Evolutionary conservation across 2,113 vertebrate genomes (phyloP).

Genomic region (Tetraodon nigroviridis): DNA sequence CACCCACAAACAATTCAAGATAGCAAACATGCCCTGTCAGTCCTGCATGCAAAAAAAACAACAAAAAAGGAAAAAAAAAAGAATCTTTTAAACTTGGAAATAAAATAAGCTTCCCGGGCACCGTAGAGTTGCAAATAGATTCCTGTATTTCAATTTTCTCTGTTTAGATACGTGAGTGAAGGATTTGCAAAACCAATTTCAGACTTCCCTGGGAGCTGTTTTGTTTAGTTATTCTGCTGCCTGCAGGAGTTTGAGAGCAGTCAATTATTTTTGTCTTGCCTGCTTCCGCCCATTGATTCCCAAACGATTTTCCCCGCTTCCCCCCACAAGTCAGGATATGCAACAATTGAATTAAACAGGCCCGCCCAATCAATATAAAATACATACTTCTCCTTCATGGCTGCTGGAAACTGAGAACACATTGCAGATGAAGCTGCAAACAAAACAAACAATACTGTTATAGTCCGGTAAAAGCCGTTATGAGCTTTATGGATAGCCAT

Average conservation of each 20-base stretch:
- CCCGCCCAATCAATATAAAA: conserved; percentile 66
- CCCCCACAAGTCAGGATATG: conserved; percentile 70
- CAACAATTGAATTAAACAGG: conserved; percentile 75
- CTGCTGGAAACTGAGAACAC: conserved; percentile 58
- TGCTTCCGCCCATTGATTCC: conserved; percentile 76
- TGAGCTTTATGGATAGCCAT: conserved; percentile 60
- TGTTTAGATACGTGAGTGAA: conserved; percentile 47
- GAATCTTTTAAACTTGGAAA: conserved; percentile 20
- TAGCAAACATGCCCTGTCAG: conserved; percentile 36
- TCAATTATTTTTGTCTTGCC: conserved; percentile 78
- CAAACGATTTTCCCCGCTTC: conserved; percentile 65
- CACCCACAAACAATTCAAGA: conserved; percentile 69
- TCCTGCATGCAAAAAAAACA: background rate
- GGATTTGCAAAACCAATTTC: conserved; percentile 65
- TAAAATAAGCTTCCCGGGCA: conserved; percentile 45
- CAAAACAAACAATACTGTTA: conserved; percentile 55
- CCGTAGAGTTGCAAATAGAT: conserved; percentile 57
- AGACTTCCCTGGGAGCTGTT: conserved; percentile 69
- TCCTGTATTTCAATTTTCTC: conserved; percentile 56
- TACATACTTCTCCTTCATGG: conserved; percentile 58
- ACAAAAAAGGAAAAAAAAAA: background rate
- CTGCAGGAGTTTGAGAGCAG: conserved; percentile 75
- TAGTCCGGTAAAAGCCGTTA: conserved; percentile 54
- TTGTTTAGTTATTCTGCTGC: conserved; percentile 70
- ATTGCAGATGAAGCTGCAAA: conserved; percentile 60